Base-by-base conservation (phyloP, 2,113 vertebrate genomes). In the Addax nasomaculatus region DNA sequence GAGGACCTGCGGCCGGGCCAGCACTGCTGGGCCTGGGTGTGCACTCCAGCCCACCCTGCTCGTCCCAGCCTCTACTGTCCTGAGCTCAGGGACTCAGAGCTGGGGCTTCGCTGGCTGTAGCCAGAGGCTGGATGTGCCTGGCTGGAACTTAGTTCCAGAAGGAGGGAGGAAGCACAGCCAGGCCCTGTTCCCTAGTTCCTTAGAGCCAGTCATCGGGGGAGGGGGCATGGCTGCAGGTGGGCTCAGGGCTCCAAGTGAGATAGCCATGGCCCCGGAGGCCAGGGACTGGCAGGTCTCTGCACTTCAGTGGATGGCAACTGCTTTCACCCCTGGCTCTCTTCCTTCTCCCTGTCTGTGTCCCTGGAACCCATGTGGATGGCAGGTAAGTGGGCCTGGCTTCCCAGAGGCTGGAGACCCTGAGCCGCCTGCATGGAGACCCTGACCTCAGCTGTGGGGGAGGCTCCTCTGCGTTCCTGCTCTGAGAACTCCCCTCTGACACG, bases 21-120 rank as follows among this genome's bases (percentile, higher is more conserved):
- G 64, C 2, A 17, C n/a, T 11, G 3, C 43, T 51, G 21, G n/a
- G 27, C 45, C 49, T 25, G 43, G 15, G 13, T 15, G 7, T 1
- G 10, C 19, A 1, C 21, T 39, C 19, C 6, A 0, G 0, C 12
- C 58, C 13, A 2, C 8, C 2, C 2, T 33, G 25, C 6, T 36
- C 60, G 1, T 73, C 10, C 7, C 14, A 43, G 49, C 39, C 30
- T 93, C 47, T 30, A 29, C 43, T 39, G 21, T 39, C 16, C 7
- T 51, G 17, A 80, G 30, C 51, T 58, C 7, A 16, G 87, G 19
- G 91, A 47, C 70, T 25, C 13, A 39, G 33, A 93, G 30, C 27
- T 13, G 33, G 23, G 10, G 13, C 16, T 21, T 25, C 7, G 2
- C 5, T 36, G 80, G 64, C 39, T 21, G 6, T 7, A 11, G 8